These are phyloP conservation scores for Lagocephalus sceleratus DNA, from an alignment of 2,797 vertebrate species.

Conservation along the genomic window DNA sequence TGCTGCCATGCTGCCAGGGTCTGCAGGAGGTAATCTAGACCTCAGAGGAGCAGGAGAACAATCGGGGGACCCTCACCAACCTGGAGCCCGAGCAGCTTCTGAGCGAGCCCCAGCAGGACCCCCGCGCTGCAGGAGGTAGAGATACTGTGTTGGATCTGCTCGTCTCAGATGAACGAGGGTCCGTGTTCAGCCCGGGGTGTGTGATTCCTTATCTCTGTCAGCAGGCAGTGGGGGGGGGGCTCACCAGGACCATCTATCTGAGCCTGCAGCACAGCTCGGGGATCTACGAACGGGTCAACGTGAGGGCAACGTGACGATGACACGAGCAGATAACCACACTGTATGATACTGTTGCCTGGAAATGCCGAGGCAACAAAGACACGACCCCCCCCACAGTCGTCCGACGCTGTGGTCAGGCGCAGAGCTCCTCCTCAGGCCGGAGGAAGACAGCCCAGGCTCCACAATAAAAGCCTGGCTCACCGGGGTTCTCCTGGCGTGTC, in stretches of 20 bases:
- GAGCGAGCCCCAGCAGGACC: background rate
- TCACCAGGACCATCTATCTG: constrained; percentile 47
- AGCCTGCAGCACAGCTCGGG: constrained; percentile 46
- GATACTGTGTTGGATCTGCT: constrained; percentile 35
- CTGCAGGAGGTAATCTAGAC: constrained; percentile 32
- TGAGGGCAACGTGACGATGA: constrained; percentile 54
- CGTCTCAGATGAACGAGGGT: constrained; percentile 35
- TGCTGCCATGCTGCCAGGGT: too few species aligned
- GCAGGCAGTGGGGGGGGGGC: constrained; percentile 39
- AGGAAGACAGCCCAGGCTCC: too few species aligned
- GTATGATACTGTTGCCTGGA: constrained; percentile 31
- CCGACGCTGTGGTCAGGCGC: too few species aligned
- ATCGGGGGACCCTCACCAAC: constrained; percentile 19
- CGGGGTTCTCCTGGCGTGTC: too few species aligned
- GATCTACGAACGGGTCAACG: constrained; percentile 50
- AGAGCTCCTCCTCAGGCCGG: too few species aligned
- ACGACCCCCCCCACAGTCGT: too few species aligned
- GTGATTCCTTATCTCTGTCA: constrained; percentile 56
- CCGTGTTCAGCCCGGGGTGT: constrained; percentile 17
- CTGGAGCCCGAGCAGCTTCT: constrained; percentile 7
- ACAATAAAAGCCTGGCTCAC: too few species aligned
- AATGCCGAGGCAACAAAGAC: too few species aligned
- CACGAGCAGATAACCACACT: constrained; percentile 53
- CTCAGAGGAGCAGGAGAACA: constrained; percentile 7
- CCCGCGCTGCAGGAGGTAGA: constrained; percentile 15